phyloP scores from a whole-genome alignment of 2,113 vertebrate species.

The Epinephelus moara region DNA sequence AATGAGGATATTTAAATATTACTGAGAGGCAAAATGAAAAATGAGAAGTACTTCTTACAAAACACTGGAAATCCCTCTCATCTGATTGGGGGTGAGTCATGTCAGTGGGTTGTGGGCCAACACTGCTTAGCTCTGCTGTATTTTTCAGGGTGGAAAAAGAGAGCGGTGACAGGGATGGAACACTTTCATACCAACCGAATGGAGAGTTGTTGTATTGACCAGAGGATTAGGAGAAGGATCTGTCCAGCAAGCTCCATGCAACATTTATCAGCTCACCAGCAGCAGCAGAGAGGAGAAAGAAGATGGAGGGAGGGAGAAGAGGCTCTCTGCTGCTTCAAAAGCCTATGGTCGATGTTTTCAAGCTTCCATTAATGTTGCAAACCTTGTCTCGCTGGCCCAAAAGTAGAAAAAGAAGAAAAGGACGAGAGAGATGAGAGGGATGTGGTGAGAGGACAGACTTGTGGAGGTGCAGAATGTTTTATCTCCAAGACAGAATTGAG shows the following conservation, averaged over 20 bases:
- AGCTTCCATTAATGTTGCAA: constrained; percentile 56
- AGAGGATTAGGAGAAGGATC: constrained; percentile 60
- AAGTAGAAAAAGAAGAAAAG: constrained; percentile 32
- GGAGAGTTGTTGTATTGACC: constrained; percentile 52
- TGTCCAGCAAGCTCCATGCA: constrained; percentile 59
- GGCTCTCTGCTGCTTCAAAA: constrained; percentile 30
- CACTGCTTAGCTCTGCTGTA: constrained; percentile 2
- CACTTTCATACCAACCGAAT: constrained; percentile 44
- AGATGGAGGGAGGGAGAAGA: neutral
- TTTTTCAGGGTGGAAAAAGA: constrained; percentile 12
- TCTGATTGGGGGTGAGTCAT: neutral
- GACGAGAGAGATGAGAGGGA: constrained; percentile 19
- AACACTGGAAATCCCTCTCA: neutral
- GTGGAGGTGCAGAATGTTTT: constrained; percentile 24
- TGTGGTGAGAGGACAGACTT: constrained; percentile 1
- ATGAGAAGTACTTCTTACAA: neutral
- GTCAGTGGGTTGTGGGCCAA: neutral
- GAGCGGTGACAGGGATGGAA: constrained; percentile 27
- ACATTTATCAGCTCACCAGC: constrained; percentile 64
- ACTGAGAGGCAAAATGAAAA: neutral
- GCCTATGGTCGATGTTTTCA: constrained; percentile 39
- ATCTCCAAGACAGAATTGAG: constrained; percentile 8
- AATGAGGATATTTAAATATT: neutral
- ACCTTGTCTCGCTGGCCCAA: constrained; percentile 37
- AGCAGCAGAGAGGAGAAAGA: constrained; percentile 39